phyloP scores from a whole-genome alignment of 2,888 invertebrate genomes.

The Onchidella celtica region DNA sequence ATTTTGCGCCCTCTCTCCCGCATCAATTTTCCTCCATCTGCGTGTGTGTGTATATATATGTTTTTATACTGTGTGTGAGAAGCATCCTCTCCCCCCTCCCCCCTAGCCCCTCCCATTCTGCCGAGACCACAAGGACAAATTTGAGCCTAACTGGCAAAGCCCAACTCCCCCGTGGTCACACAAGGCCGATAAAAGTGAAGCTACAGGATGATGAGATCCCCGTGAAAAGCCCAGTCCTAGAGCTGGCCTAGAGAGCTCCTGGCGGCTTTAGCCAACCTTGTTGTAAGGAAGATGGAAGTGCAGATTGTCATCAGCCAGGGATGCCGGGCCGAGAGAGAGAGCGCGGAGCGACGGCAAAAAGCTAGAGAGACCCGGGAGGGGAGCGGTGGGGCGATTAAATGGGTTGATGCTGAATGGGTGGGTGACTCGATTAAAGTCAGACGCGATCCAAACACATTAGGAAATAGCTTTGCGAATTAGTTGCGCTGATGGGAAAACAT shows the following conservation, averaged over 20 bases:
- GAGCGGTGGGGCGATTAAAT: constrained; percentile 30
- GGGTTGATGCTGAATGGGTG: constrained; percentile 42
- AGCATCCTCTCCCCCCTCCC: too few relatives aligned
- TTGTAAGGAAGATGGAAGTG: background rate
- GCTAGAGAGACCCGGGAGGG: constrained; percentile 9
- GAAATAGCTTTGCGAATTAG: constrained; percentile 49
- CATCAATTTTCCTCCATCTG: background rate
- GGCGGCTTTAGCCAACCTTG: background rate
- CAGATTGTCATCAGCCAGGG: constrained; percentile 33
- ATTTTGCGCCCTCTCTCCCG: background rate
- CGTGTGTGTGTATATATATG: too few relatives aligned
- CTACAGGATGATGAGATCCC: background rate
- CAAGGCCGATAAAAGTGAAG: constrained; percentile 22
- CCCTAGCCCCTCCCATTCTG: too few relatives aligned
- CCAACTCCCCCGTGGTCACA: constrained; percentile 23
- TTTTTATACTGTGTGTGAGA: too few relatives aligned
- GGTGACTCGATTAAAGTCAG: constrained; percentile 41
- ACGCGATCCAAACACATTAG: constrained; percentile 39
- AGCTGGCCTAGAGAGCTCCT: background rate
- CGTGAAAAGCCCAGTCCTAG: constrained; percentile 20
- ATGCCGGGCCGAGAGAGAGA: background rate
- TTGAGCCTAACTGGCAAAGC: too few relatives aligned
- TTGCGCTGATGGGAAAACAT: constrained; percentile 32
- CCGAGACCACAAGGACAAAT: too few relatives aligned
- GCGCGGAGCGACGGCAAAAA: background rate